Evolutionary conservation across 2,797 vertebrate species (phyloP).

Genomic region (Aphelocoma californica): DNA sequence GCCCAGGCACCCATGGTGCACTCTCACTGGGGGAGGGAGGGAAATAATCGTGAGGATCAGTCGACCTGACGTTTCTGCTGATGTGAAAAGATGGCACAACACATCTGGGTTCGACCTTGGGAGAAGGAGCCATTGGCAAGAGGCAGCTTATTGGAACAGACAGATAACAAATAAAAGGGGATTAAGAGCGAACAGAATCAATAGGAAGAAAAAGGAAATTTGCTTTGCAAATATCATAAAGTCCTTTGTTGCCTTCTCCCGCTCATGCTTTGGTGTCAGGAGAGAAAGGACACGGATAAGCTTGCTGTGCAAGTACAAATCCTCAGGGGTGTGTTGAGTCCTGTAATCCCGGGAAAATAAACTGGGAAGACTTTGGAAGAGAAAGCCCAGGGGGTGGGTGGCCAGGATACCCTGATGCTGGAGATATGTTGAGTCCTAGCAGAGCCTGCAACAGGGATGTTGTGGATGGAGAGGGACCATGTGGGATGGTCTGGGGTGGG

Average conservation of each 20-base stretch:
- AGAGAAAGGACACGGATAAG: neutral
- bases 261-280: neutral
- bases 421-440: neutral
- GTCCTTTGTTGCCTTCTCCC: neutral
- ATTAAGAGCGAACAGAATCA: neutral
- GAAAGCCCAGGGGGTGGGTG: neutral
- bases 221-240: neutral
- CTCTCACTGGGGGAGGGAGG: neutral
- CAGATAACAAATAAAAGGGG: constrained; percentile 24
- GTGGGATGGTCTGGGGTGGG: neutral
- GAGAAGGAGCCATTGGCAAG: neutral
- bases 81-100: constrained; percentile 14
- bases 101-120: neutral
- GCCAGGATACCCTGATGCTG: neutral
- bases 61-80: neutral
- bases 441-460: fast-evolving
- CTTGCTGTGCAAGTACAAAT: neutral
- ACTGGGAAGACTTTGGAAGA: neutral
- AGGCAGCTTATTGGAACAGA: neutral
- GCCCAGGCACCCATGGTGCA: neutral
- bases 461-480: neutral
- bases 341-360: neutral
- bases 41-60: neutral
- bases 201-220: constrained; percentile 1
- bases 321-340: neutral